These are phyloP conservation scores for Glyphotaelius pellucidus DNA, from an alignment of 2,888 invertebrate genomes.

Conservation along the genomic window DNA sequence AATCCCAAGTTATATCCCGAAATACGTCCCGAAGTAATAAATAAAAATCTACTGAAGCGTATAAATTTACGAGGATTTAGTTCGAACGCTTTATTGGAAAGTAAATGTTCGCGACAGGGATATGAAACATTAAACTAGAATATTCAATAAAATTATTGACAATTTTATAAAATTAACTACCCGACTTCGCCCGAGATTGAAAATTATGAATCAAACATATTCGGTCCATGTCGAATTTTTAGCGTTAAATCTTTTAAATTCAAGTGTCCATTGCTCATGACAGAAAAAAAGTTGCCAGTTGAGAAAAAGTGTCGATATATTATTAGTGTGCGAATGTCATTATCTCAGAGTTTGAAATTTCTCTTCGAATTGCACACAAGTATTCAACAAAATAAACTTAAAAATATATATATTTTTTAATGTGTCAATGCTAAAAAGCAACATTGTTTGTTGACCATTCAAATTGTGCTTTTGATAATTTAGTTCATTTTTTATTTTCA, in stretches of 20 bases:
- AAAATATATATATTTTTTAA: no score
- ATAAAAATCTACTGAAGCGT: constrained; percentile 52
- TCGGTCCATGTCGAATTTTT: no score
- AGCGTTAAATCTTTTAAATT: not conserved
- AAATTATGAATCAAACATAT: not conserved
- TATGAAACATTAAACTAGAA: constrained; percentile 4
- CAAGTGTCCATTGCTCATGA: not conserved
- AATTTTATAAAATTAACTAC: not conserved
- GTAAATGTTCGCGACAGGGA: constrained; percentile 39
- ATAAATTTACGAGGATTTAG: constrained; percentile 52
- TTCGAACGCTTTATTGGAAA: constrained; percentile 44
- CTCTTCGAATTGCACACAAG: not conserved
- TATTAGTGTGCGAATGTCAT: not conserved
- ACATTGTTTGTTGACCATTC: no score
- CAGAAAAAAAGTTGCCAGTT: not conserved
- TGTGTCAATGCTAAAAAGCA: no score
- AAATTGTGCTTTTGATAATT: no score
- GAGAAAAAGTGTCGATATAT: not conserved
- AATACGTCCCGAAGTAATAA: constrained; percentile 43
- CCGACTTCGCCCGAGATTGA: not conserved
- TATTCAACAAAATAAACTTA: no score
- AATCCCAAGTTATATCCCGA: constrained; percentile 45
- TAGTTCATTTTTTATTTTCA: no score
- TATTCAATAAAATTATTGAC: not conserved
- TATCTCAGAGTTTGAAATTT: not conserved